Base-by-base conservation (phyloP, 37 sponge, comb jelly and placozoan genomes). In the Cladorhizidae sp. region DNA sequence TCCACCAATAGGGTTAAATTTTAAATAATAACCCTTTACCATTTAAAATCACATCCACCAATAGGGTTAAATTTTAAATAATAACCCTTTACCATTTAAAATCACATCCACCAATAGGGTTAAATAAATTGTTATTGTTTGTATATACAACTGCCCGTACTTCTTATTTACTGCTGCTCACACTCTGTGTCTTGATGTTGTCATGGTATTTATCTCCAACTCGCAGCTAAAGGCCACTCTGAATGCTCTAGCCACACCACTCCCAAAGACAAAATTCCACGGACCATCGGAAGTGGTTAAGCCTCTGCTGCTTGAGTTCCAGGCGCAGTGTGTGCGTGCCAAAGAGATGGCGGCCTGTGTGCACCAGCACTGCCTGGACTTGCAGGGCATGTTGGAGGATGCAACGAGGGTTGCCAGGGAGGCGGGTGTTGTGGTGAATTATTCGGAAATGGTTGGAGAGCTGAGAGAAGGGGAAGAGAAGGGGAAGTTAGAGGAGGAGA, bases 171-270 rank as follows among this genome's bases (percentile, higher is more conserved):
- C n/a, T n/a, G n/a, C n/a, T n/a, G n/a, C n/a, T n/a, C n/a, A n/a
- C n/a, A n/a, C n/a, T n/a, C n/a, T n/a, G n/a, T n/a, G n/a, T n/a
- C n/a, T n/a, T n/a, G n/a, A n/a, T n/a, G n/a, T n/a, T n/a, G n/a
- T n/a, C n/a, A n/a, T n/a, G n/a, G 41, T 63, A 45, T 64, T 42
- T 63, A 40, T 78, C 67, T 64, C 67, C 42, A 40, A 31, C 76
- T 12, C 54, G 15, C 83, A 73, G 67, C 55, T 74, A 70, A 28
- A 23, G 12, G 17, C n/a, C 23, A 2, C 26, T 17, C 45, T 71
- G 14, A 45, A 32, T 36, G 29, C n/a, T n/a, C 40, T 78, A 5
- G 20, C 35, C 25, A 35, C 40, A 23, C 38, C 69, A 7, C 25
- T 69, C 11, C 80, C 80, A 33, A 32, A 26, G 70, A 35, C 18